Base-by-base conservation (phyloP, 1,140 invertebrate genomes). In the Lasaia peninsularis region DNA sequence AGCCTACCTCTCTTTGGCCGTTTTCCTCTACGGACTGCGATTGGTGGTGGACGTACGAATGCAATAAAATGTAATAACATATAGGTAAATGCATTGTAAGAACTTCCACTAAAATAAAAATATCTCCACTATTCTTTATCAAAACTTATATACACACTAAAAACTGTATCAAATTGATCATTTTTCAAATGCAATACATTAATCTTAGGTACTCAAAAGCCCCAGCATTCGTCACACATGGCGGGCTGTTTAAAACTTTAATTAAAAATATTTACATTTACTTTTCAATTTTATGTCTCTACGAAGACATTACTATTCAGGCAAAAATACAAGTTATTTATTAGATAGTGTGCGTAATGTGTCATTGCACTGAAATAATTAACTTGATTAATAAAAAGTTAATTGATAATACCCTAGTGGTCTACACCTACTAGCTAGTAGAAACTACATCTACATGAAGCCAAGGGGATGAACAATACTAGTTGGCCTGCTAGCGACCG, bases 11-110 rank as follows among this genome's bases (percentile, higher is more conserved):
- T 71, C 75, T 86, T 61, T 84, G 86, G 76, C 81, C 86, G 80
- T 86, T 86, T 73, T 88, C 86, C 80, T 86, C 83, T 86, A 88
- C 86, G 73, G 86, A 84, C 86, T 88, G 86, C 86, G 83, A 86
- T 88, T 86, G 81, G 85, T 88, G 85, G 83, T 88, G 75, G 85
- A 83, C 83, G 83, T 75, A 86, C 78, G 86, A 88, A 88, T 88
- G 86, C 86, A 88, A 88, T 86, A 86, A 88, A 86, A 88, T 85
- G 75, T 84, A 86, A 86, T 77, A 86, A 86, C 73, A 85, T 86
- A 84, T 82, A 88, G 81, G 77, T 88, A 86, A 88, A 88, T 88
- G 83, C 80, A 81, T 79, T 86, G 71, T 75, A 84, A 83, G 67
- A 85, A 86, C 69, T 78, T 82, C 69, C 69, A 75, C 80, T 83